Evolutionary conservation across 2,888 invertebrate species (phyloP).

Genomic region (Eupithecia exiguata): DNA sequence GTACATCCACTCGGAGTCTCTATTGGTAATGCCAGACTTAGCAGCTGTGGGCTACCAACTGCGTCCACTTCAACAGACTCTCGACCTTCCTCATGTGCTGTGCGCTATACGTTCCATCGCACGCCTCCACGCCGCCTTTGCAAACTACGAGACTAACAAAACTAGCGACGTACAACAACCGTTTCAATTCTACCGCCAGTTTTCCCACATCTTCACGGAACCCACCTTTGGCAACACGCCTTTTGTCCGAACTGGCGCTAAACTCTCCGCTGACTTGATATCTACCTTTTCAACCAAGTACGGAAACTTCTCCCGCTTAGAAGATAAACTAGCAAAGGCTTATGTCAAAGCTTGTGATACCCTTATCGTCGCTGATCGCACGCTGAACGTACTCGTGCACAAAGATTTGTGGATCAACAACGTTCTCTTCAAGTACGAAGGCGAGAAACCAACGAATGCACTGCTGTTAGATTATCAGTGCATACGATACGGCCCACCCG

Average conservation of each 20-base stretch:
- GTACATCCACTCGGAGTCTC: constrained; percentile 58
- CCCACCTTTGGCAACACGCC: constrained; percentile 59
- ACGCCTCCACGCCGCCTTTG: constrained; percentile 68
- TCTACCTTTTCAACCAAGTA: constrained; percentile 59
- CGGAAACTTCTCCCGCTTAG: constrained; percentile 49
- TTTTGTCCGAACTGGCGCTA: constrained; percentile 63
- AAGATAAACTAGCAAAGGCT: constrained; percentile 49
- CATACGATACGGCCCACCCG: constrained; percentile 67
- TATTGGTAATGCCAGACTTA: constrained; percentile 72
- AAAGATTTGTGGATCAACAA: constrained; percentile 75
- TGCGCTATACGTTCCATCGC: constrained; percentile 58
- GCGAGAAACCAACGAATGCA: constrained; percentile 56
- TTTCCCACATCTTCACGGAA: constrained; percentile 56
- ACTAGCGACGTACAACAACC: constrained; percentile 36
- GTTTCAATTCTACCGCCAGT: constrained; percentile 55
- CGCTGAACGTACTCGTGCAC: constrained; percentile 68
- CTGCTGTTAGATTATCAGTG: constrained; percentile 72
- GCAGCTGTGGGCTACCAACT: constrained; percentile 59
- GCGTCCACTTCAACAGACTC: constrained; percentile 47
- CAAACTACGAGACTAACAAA: constrained; percentile 61
- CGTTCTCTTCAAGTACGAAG: constrained; percentile 67
- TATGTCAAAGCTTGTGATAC: constrained; percentile 60
- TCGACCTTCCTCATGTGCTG: constrained; percentile 60
- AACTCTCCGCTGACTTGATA: constrained; percentile 60
- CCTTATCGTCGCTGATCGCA: constrained; percentile 54